Evolutionary conservation across 2,113 vertebrate species (phyloP).

Genomic region (Bostrychus sinensis): DNA sequence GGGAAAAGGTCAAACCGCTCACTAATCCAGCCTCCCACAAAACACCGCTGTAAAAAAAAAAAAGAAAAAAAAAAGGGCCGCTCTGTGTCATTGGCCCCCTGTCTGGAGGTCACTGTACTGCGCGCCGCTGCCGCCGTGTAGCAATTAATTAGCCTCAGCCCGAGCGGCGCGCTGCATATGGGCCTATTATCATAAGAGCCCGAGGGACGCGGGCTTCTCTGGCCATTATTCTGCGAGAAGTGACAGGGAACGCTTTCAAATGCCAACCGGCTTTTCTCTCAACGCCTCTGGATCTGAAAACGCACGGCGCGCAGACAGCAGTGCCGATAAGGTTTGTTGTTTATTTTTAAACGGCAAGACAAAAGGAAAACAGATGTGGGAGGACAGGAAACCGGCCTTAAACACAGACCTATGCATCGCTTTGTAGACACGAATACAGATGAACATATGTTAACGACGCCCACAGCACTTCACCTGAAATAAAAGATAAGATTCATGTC

Average conservation of each 20-base stretch:
- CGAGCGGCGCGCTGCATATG: slow-evolving; percentile 34
- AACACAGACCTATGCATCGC: not conserved
- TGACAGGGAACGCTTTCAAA: slow-evolving; percentile 46
- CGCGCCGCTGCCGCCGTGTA: slow-evolving; percentile 40
- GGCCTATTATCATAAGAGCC: slow-evolving; percentile 56
- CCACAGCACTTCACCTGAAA: not conserved
- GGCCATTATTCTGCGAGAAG: slow-evolving; percentile 40
- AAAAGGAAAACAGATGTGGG: not conserved
- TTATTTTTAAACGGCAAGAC: slow-evolving; percentile 29
- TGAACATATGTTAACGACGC: not conserved
- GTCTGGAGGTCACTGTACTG: slow-evolving; percentile 58
- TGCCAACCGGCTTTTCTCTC: slow-evolving; percentile 28
- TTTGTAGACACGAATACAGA: not conserved
- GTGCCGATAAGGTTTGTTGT: slow-evolving; percentile 6
- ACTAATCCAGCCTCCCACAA: slow-evolving; percentile 44
- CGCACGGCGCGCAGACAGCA: not conserved
- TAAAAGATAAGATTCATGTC: not conserved
- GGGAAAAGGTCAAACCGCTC: slow-evolving; percentile 64
- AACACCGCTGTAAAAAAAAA: not conserved
- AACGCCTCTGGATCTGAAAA: not conserved
- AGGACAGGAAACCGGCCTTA: not conserved
- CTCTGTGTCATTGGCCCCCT: slow-evolving; percentile 39
- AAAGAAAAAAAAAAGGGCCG: too few species aligned
- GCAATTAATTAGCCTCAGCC: slow-evolving; percentile 59
- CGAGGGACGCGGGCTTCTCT: slow-evolving; percentile 52